These are phyloP conservation scores for Pyxicephalus adspersus DNA, from an alignment of 2,113 vertebrate genomes.

Conservation along the genomic window DNA sequence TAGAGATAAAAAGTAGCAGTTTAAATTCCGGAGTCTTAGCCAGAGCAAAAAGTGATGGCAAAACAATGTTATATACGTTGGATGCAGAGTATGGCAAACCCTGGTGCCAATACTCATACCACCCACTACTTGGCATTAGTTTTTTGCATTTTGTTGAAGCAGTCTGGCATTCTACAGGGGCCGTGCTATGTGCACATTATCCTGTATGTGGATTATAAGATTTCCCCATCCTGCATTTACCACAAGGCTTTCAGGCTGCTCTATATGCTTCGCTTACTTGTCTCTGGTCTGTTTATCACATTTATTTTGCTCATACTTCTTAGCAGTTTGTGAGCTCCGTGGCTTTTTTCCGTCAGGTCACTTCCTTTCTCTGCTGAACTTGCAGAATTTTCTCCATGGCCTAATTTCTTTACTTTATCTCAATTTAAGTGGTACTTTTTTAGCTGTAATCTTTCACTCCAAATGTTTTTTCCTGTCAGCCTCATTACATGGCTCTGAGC, in stretches of 20 bases:
- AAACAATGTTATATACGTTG: too few species aligned
- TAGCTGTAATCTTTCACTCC: slow-evolving; percentile 14
- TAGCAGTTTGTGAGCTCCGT: slow-evolving; percentile 1
- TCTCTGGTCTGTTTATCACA: slow-evolving; percentile 25
- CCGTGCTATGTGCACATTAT: not conserved
- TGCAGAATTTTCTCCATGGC: slow-evolving; percentile 18
- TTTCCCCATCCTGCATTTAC: not conserved
- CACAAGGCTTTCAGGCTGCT: not conserved
- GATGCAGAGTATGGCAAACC: too few species aligned
- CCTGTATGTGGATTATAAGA: not conserved
- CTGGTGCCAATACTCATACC: not conserved
- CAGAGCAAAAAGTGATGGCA: too few species aligned
- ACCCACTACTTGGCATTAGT: not conserved
- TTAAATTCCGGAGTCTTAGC: too few species aligned
- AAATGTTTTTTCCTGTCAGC: slow-evolving; percentile 10
- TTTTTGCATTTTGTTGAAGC: not conserved
- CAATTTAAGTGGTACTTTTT: slow-evolving; percentile 14
- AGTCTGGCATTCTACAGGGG: not conserved
- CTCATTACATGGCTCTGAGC: not conserved
- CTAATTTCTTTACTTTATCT: slow-evolving; percentile 34
- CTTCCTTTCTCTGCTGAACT: slow-evolving; percentile 23
- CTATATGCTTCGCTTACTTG: slow-evolving; percentile 19
- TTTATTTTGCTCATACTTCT: slow-evolving; percentile 19
- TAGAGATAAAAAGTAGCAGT: too few species aligned
- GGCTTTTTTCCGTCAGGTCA: slow-evolving; percentile 30